phyloP scores from a whole-genome alignment of 2,888 invertebrate species.

The Drosophila setosimentum region DNA sequence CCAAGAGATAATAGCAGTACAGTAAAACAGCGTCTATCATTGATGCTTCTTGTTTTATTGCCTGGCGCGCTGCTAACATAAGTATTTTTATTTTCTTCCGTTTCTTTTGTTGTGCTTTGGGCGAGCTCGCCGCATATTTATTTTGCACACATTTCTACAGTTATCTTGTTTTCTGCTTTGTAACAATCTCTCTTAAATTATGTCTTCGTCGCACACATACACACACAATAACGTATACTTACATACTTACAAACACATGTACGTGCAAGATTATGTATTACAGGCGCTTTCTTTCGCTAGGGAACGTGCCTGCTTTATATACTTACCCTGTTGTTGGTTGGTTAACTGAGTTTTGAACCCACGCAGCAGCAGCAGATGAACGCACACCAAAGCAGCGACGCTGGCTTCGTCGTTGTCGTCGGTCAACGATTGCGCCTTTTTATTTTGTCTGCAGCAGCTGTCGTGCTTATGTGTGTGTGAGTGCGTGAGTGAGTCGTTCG shows the following conservation, averaged over 20 bases:
- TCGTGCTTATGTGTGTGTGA: constrained; percentile 32
- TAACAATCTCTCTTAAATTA: constrained; percentile 68
- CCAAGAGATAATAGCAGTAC: background rate
- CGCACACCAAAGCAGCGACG: constrained; percentile 43
- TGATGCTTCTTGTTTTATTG: constrained; percentile 22
- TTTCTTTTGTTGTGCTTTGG: constrained; percentile 59
- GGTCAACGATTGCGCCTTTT: constrained; percentile 58
- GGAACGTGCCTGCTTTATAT: constrained; percentile 74
- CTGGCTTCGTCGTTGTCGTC: constrained; percentile 30
- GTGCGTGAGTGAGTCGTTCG: constrained; percentile 31
- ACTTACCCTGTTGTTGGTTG: constrained; percentile 65
- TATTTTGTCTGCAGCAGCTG: constrained; percentile 66
- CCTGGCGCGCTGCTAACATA: constrained; percentile 13
- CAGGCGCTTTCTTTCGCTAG: constrained; percentile 61
- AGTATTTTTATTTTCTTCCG: constrained; percentile 32
- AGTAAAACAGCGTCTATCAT: background rate
- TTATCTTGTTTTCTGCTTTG: constrained; percentile 69
- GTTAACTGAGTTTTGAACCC: constrained; percentile 66
- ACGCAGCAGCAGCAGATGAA: constrained; percentile 61
- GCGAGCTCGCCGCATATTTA: constrained; percentile 54
- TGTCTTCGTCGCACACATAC: constrained; percentile 31
- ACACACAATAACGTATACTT: constrained; percentile 15
- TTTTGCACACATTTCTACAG: constrained; percentile 67
- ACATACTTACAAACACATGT: constrained; percentile 10
- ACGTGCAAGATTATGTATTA: constrained; percentile 52